A percentile compares a stretch with the other conserved stretches of the same genome.
Conservation (phyloP, 2,797 vertebrate genomes). For the Microctenopoma steveboyesi region DNA sequence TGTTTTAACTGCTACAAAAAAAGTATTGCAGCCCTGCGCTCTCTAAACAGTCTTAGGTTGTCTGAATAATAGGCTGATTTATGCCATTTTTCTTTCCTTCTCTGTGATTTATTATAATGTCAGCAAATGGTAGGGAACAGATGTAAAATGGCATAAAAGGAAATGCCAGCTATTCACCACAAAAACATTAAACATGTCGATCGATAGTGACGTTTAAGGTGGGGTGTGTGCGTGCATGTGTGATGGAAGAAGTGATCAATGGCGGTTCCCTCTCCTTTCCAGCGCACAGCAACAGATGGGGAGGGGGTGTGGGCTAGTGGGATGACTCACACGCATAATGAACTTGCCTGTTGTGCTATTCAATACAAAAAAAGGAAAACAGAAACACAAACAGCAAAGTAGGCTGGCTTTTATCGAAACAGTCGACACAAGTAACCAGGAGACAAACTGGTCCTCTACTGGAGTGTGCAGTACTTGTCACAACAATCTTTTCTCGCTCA, state of each 20-base stretch:
- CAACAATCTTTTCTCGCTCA: conserved; percentile 58
- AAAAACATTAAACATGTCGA: conserved; percentile 82
- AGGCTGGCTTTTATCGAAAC: conserved; percentile 73
- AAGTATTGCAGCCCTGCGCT: conserved; percentile 14
- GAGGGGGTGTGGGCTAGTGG: conserved; percentile 85
- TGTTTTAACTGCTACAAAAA: conserved; percentile 16
- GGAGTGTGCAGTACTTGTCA: conserved; percentile 62
- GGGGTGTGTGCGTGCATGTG: conserved; percentile 83
- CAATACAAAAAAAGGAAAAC: conserved; percentile 80
- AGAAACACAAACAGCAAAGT: conserved; percentile 77
- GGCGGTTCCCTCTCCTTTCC: conserved; percentile 85
- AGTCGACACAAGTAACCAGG: conserved; percentile 58
- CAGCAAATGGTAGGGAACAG: conserved; percentile 59
- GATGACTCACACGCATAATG: conserved; percentile 88
- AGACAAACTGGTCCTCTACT: conserved; percentile 62
- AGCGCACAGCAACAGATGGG: conserved; percentile 85
- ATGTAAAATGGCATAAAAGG: conserved; percentile 73
- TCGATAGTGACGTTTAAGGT: conserved; percentile 83
- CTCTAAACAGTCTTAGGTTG: conserved; percentile 27
- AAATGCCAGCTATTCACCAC: conserved; percentile 76
- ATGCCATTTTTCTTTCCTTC: conserved; percentile 41
- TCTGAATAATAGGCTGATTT: conserved; percentile 42
- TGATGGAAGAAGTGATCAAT: conserved; percentile 87
- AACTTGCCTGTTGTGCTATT: conserved; percentile 86
- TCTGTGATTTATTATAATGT: conserved; percentile 51